A percentile compares a stretch with the other conserved stretches of the same genome.
phyloP scores from a whole-genome alignment of 1,140 invertebrate genomes.

The Lerema accius region DNA sequence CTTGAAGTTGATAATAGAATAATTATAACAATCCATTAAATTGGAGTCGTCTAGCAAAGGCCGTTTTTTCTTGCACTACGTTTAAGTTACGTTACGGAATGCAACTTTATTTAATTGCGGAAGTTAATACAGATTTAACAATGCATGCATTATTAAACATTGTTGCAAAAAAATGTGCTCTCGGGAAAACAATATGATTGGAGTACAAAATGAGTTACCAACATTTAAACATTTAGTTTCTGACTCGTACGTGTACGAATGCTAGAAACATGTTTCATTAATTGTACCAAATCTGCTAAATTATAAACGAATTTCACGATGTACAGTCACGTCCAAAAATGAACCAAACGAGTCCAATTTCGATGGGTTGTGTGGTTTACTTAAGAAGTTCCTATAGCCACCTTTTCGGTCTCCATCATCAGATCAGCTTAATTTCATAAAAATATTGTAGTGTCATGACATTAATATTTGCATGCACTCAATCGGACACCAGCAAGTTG shows the following conservation, averaged over 20 bases:
- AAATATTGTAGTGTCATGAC: too few relatives aligned
- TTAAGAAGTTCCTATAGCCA: too few relatives aligned
- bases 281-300: neutral
- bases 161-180: conserved; percentile 13
- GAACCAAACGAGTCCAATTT: too few relatives aligned
- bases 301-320: neutral
- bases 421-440: too few relatives aligned
- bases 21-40: conserved; percentile 22
- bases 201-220: conserved; percentile 17
- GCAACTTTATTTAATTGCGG: conserved; percentile 27
- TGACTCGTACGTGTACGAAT: neutral
- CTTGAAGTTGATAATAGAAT: conserved; percentile 25
- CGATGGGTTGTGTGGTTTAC: too few relatives aligned
- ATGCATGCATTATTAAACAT: conserved; percentile 18
- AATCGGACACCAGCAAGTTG: too few relatives aligned
- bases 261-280: neutral
- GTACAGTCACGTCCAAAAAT: too few relatives aligned
- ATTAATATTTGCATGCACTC: too few relatives aligned
- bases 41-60: conserved; percentile 22
- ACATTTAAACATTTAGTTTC: conserved; percentile 8
- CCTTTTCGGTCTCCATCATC: too few relatives aligned
- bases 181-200: conserved; percentile 10
- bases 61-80: conserved; percentile 11
- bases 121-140: conserved; percentile 25
- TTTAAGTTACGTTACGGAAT: conserved; percentile 22